Evolutionary conservation across 2,113 vertebrate genomes (phyloP), one percentile per base, ranked within the genome.

Genomic region (Gnathonemus echidnorhynchus): DNA sequence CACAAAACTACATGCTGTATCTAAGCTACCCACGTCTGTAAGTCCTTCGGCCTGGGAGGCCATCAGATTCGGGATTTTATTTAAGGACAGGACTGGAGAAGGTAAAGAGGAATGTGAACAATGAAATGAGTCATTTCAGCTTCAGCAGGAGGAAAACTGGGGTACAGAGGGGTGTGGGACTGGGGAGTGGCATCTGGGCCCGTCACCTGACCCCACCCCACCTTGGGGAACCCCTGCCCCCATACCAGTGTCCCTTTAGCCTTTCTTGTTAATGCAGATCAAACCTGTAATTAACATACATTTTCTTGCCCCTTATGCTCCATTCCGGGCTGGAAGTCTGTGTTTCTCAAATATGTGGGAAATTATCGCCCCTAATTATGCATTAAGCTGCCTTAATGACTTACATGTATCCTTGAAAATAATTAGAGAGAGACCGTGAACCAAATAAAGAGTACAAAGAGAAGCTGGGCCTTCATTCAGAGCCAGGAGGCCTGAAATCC

Each of bases 351-450:
- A 90, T 91, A 92, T 90, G 90, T 93, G 91, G 90, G 88, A 92
- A 86, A 89, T 86, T 90, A 92, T 92, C 93, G 92, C 93, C 91
- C 88, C 93, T 90, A 91, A 89, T 92, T 93, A 90, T 89, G 93
- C 90, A 89, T 66, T 77, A 91, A 92, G 35, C 93, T 91, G 85
- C 84, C 90, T 91, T 91, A 90, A 86, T 39, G 74, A 86, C 93
- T 92, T 92, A 92, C 83, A 87, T 90, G 39, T 80, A 46, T 83
- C 66, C 91, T 27, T 88, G 87, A 92, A 94, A 95, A 95, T 94
- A 95, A 95, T 95, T 93, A 95, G 93, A 90, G 90, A 94, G 94
- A 93, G 95, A 95, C 90, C 87, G 91, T 19, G 35, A 77, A 39
- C 74, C 17, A 42, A 39, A 77, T 77, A 77, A 42, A 39, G 74